Evolutionary conservation across 2,888 invertebrate species (phyloP).

Genomic region (Meiosimyza decipiens): DNA sequence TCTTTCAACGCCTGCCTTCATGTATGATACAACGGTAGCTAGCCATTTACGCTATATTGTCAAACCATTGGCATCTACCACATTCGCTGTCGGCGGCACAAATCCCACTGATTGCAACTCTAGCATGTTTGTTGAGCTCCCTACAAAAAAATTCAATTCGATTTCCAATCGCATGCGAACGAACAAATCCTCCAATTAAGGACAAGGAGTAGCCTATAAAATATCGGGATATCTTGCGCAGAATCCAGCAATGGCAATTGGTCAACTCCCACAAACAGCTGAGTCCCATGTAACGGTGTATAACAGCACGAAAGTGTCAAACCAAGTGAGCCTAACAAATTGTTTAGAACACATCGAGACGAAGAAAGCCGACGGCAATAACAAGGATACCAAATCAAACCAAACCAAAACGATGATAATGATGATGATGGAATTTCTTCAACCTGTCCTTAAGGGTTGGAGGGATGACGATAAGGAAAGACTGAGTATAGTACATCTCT

Average conservation of each 20-base stretch:
- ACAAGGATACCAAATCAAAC: constrained; percentile 42
- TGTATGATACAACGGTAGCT: no score
- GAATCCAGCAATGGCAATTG: constrained; percentile 52
- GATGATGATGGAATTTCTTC: constrained; percentile 14
- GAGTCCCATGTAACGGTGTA: constrained; percentile 51
- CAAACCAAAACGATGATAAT: constrained; percentile 15
- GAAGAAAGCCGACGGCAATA: constrained; percentile 16
- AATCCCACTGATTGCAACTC: constrained; percentile 19
- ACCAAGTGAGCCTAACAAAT: constrained; percentile 32
- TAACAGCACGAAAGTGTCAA: constrained; percentile 41
- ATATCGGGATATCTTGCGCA: constrained; percentile 58
- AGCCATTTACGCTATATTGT: no score
- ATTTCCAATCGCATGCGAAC: constrained; percentile 38
- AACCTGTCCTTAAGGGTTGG: constrained; percentile 4
- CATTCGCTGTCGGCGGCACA: constrained; percentile 3
- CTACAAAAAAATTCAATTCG: constrained; percentile 29
- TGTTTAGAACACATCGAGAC: background rate
- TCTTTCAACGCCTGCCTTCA: no score
- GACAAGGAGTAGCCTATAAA: constrained; percentile 47
- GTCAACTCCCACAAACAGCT: constrained; percentile 57
- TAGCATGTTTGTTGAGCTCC: background rate
- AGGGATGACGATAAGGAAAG: constrained; percentile 24
- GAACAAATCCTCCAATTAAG: constrained; percentile 40
- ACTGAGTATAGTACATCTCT: constrained; percentile 29
- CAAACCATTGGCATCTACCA: constrained; percentile 6